Conservation (phyloP, 2,113 vertebrate genomes). For the Entomyzon cyanotis region DNA sequence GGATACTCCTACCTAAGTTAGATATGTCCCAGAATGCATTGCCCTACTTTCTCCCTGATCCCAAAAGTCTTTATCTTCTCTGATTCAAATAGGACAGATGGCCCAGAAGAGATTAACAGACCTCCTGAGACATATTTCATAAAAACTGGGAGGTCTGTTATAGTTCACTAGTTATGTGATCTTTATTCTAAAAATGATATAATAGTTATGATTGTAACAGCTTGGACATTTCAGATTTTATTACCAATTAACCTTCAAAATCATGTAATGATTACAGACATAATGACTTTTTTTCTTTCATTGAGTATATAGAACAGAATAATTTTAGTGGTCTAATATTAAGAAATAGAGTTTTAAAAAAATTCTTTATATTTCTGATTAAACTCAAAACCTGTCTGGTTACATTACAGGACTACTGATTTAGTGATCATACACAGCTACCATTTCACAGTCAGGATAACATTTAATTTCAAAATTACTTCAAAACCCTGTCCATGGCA, state of each 20-base stretch:
- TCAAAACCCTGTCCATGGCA: neutral
- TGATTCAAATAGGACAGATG: slow-evolving; percentile 35
- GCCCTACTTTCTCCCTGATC: slow-evolving; percentile 2
- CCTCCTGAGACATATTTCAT: slow-evolving; percentile 46
- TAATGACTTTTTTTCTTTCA: neutral
- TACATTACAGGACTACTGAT: neutral
- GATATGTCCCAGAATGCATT: slow-evolving; percentile 20
- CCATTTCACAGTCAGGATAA: neutral
- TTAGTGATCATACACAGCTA: neutral
- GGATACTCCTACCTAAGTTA: neutral
- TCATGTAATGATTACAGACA: slow-evolving; percentile 37
- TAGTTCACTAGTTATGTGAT: slow-evolving; percentile 55
- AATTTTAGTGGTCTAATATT: neutral
- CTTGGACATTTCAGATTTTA: slow-evolving; percentile 62
- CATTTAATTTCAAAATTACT: neutral
- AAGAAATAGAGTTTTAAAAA: neutral
- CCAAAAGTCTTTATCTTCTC: slow-evolving; percentile 10
- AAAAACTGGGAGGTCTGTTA: slow-evolving; percentile 41
- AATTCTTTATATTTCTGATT: neutral
- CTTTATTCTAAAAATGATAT: slow-evolving; percentile 62
- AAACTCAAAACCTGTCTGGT: neutral
- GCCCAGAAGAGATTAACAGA: slow-evolving; percentile 53
- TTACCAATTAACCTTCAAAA: slow-evolving; percentile 66
- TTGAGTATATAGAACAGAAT: neutral
- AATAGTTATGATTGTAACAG: slow-evolving; percentile 45